Evolutionary conservation across 1,140 invertebrate genomes (phyloP), one percentile per base, ranked within the genome.

Genomic region (Pogonomyrmex barbatus): DNA sequence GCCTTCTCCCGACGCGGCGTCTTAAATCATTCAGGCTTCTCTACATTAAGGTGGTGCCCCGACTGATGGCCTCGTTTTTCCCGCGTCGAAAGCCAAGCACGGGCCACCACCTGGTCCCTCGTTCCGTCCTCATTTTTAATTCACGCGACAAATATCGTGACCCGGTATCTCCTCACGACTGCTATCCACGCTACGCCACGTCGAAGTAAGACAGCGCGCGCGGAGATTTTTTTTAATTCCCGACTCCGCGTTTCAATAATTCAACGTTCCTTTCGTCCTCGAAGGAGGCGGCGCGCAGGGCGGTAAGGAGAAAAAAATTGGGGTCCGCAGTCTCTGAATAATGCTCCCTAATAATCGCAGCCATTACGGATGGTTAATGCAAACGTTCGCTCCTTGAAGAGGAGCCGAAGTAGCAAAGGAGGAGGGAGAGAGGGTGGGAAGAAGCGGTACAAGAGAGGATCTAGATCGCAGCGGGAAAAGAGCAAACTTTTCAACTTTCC

Each of bases 101-200:
- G 58, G 62, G 50, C 81, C 68, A 73, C 79, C 88, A 88, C 86
- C 87, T 90, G 81, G 87, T 79, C 85, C 88, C 85, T 86, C 93
- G 92, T 94, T 94, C 90, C 93, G 73, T 85, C 54, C 92, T 94
- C 93, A 94, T 95, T 94, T 94, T 94, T 94, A 94, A 95, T 95
- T 95, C 94, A 94, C 86, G 92, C 89, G 88, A 90, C 93, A 94
- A 95, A 95, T 94, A 94, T 93, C 82, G 87, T 87, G 86, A 78
- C 89, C 87, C 87, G 73, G 81, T 82, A 87, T 90, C 91, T 89
- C 63, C 68, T 83, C 62, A 58, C 42, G 63, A 63, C 65, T 68
- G 68, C 50, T 77, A 54, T 45, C 81, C 76, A 77, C 77, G 4
- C 81, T 71, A 71, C 76, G 87, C 65, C 73, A 71, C 71, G 85